These are phyloP conservation scores for Ibycter americanus DNA, from an alignment of 2,797 vertebrate species.

Conservation along the genomic window DNA sequence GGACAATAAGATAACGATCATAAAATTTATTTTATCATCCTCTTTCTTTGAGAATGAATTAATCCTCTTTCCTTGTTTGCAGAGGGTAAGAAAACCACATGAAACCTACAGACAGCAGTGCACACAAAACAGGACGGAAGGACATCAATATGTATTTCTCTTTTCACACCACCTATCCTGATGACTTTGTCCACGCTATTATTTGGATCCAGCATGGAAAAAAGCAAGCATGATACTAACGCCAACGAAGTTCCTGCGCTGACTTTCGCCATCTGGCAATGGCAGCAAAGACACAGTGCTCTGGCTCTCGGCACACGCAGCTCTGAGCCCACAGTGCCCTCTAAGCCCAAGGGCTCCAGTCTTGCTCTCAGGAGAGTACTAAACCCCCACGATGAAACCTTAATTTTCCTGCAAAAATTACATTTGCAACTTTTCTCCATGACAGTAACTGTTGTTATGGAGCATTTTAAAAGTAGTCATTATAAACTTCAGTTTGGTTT, in stretches of 20 bases:
- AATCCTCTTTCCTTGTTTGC: constrained; percentile 10
- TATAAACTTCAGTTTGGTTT: rapidly evolving
- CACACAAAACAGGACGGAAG: rapidly evolving
- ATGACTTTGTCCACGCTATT: background rate
- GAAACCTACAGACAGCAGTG: background rate
- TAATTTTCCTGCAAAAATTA: rapidly evolving
- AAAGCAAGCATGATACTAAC: rapidly evolving
- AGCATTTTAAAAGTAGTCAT: background rate
- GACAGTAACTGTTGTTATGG: rapidly evolving
- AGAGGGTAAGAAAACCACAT: background rate
- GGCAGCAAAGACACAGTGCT: rapidly evolving
- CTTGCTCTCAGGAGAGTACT: rapidly evolving
- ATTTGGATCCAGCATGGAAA: background rate
- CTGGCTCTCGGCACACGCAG: rapidly evolving
- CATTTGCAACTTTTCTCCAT: rapidly evolving
- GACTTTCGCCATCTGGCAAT: rapidly evolving
- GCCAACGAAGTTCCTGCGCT: background rate
- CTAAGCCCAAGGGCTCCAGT: rapidly evolving
- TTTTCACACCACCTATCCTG: background rate
- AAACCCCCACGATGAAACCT: background rate
- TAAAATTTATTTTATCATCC: background rate
- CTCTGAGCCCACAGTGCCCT: rapidly evolving
- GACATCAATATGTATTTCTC: rapidly evolving
- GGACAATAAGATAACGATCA: background rate
- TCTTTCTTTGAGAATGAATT: background rate